These are phyloP conservation scores for Drosophila guanche DNA, from an alignment of 1,140 invertebrate genomes.

Conservation along the genomic window DNA sequence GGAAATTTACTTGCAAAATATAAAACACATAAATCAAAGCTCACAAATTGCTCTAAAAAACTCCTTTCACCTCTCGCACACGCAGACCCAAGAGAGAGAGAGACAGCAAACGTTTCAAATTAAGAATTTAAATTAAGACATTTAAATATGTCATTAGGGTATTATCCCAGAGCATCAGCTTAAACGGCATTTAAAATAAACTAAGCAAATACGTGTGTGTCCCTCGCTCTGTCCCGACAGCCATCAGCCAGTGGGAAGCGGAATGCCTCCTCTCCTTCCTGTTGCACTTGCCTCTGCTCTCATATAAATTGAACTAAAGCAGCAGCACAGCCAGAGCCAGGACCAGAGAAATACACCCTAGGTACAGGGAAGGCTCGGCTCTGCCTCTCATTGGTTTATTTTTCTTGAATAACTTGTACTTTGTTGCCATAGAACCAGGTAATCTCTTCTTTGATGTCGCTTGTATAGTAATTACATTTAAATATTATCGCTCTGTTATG, in stretches of 20 bases:
- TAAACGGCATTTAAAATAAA: slow-evolving; percentile 77
- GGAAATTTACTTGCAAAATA: slow-evolving; percentile 62
- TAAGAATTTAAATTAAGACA: slow-evolving; percentile 63
- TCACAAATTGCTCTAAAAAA: slow-evolving; percentile 30
- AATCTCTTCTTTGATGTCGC: too few relatives aligned
- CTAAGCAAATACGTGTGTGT: slow-evolving; percentile 66
- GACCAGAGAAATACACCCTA: slow-evolving; percentile 9
- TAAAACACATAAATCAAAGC: slow-evolving; percentile 75
- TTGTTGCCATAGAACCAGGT: too few relatives aligned
- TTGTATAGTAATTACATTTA: too few relatives aligned
- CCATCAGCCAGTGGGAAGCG: slow-evolving; percentile 12
- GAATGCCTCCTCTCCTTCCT: slow-evolving; percentile 31
- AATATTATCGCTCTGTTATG: too few relatives aligned
- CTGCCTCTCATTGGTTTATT: too few relatives aligned
- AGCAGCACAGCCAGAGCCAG: slow-evolving; percentile 39
- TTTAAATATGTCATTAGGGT: slow-evolving; percentile 78
- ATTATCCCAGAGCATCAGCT: slow-evolving; percentile 63
- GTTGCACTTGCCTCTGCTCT: slow-evolving; percentile 21
- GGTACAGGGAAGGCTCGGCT: neutral
- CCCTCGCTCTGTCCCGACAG: slow-evolving; percentile 29
- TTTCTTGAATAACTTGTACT: too few relatives aligned
- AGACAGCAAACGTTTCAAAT: slow-evolving; percentile 49
- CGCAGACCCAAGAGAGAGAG: neutral
- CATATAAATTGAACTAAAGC: slow-evolving; percentile 77
- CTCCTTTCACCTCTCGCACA: slow-evolving; percentile 12